phyloP scores from a whole-genome alignment of 2,797 vertebrate species.

The Danio albolineatus region DNA sequence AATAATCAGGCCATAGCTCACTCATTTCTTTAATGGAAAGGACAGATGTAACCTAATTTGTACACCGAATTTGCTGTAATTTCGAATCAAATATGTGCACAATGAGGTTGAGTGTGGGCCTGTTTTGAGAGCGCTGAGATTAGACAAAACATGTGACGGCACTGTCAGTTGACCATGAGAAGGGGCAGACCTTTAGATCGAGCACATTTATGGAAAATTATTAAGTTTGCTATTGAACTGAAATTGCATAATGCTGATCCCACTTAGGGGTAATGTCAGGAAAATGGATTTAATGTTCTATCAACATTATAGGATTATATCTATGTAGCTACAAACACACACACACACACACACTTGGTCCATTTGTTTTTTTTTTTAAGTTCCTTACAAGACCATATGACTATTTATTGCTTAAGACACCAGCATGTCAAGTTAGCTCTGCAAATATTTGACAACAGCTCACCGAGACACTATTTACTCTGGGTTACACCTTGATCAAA shows the following conservation, averaged over 20 bases:
- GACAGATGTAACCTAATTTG: constrained; percentile 29
- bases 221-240: not conserved
- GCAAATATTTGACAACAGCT: constrained; percentile 55
- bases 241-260: constrained; percentile 9
- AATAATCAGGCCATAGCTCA: constrained; percentile 12
- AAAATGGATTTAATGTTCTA: not conserved
- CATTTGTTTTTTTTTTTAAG: not conserved
- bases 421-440: constrained; percentile 32
- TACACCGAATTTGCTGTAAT: constrained; percentile 19
- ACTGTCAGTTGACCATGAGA: constrained; percentile 18
- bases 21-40: constrained; percentile 29
- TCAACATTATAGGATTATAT: not conserved
- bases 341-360: not conserved
- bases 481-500: constrained; percentile 48
- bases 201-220: not conserved
- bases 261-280: not conserved
- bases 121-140: constrained; percentile 25
- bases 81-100: constrained; percentile 26
- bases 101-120: constrained; percentile 24
- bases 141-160: constrained; percentile 50
- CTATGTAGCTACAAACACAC: not conserved
- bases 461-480: constrained; percentile 42
- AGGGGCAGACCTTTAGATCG: not conserved
- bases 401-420: constrained; percentile 26
- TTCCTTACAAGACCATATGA: constrained; percentile 28